phyloP scores from a whole-genome alignment of 2,888 invertebrate species.

The Heliconius sara region DNA sequence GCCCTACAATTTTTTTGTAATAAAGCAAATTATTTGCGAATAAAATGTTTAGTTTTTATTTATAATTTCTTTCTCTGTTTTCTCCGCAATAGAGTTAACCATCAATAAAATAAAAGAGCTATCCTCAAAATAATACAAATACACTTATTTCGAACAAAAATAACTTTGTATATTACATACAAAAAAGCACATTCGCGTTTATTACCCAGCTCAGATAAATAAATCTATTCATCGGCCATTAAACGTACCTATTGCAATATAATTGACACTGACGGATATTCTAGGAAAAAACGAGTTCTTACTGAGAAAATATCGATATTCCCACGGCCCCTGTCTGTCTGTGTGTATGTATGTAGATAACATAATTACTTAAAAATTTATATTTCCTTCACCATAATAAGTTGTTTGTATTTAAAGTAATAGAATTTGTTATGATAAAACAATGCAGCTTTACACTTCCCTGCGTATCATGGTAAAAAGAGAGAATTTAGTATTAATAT shows the following conservation, averaged over 20 bases:
- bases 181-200: conserved; percentile 10
- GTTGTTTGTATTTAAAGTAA: conserved; percentile 1
- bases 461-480: no score
- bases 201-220: conserved; percentile 19
- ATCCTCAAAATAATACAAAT: not conserved
- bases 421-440: not conserved
- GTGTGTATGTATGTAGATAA: conserved; percentile 33
- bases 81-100: not conserved
- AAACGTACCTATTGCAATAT: conserved; percentile 30
- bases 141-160: not conserved
- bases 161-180: not conserved
- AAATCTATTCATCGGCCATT: conserved; percentile 29
- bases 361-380: conserved; percentile 13
- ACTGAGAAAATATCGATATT: conserved; percentile 49
- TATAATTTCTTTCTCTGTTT: not conserved
- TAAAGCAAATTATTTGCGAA: no score
- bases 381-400: conserved; percentile 6
- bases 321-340: conserved; percentile 47
- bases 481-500: no score
- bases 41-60: not conserved
- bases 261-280: conserved; percentile 44
- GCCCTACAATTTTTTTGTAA: no score
- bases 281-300: conserved; percentile 48
- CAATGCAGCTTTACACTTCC: not conserved
- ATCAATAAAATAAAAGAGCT: not conserved